Base-by-base conservation (phyloP, 2,113 vertebrate genomes). In the Herpetotheres cachinnans region DNA sequence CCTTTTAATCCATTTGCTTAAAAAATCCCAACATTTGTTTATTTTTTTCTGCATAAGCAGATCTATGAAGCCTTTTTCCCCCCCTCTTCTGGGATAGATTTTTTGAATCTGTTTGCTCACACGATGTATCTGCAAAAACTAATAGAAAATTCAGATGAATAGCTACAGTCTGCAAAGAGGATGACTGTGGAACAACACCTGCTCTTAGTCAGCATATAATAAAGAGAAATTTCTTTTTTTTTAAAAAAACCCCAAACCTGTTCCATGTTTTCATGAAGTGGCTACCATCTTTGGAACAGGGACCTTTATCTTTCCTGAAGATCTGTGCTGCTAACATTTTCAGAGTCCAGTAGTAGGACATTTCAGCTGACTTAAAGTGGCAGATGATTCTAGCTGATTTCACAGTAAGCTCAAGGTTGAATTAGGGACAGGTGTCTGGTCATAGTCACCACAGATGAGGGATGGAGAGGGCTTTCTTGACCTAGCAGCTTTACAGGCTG, bases 241-340 rank as follows among this genome's bases (percentile, higher is more conserved):
- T 3, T 1, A 17, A 32, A 73, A 65, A 54, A n/a, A 1, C 0
- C 4, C 34, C 36, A 52, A 34, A 32, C 3, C 6, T 62, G 14
- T 40, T 44, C 38, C 8, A 17, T 18, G 10, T 34, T 89, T 74
- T 54, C 29, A 54, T 67, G 22, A 73, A 65, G 18, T 38, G 24
- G 5, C 3, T 91, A 10, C 25, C 20, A 38, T 67, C 10, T 86
- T 25, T 69, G 5, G 3, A 65, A 81, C 10, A 59, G 2, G 6
- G 27, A 17, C 20, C 6, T 65, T 55, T 59, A 4, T 29, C 11
- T 91, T 54, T 44, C 34, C 22, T 91, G 1, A 0, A 65, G 29
- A 25, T 72, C 4, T 47, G 9, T 50, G 8, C 40, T 80, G 38
- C 19, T 71, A 62, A 16, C 5, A 4, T 7, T 55, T 70, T 86